Evolutionary conservation across 1,140 invertebrate species (phyloP), one percentile per base, ranked within the genome.

Genomic region (Euwallacea similis): DNA sequence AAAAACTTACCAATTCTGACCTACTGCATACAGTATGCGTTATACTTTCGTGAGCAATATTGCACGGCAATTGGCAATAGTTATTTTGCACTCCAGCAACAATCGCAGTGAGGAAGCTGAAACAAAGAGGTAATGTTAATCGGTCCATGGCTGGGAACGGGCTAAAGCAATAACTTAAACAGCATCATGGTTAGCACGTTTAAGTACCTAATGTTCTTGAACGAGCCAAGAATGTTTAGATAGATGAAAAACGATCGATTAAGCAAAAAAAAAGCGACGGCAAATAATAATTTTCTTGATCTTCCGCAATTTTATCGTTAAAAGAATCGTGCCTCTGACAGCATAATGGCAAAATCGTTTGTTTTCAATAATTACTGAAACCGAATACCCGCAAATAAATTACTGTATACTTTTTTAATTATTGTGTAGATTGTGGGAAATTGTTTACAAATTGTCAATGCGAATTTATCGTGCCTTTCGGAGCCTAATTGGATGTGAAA

Each of bases 31-130:
- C 77, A 21, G 77, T 79, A 59, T 79, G 77, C 15, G 63, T 63
- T 8, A 66, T 69, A 70, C 44, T 74, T 61, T 71, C 59, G 10
- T 58, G 47, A 9, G 55, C 72, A 46, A 70, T 76, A 47, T 78
- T 71, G 62, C 76, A 77, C n/a, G 63, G 54, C 55, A 78, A 47
- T 64, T 76, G 59, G 65, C 77, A 79, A 69, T 79, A 79, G n/a
- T 60, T 56, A 70, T 77, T 77, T 44, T 76, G 59, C 15, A 46
- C 60, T 4, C 13, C 42, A 33, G 11, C 50, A 41, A 58, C 33
- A 55, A 66, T 10, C 56, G 15, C 41, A 63, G 71, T 15, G 21
- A 33, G 62, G 64, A 42, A 47, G 62, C 54, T 53, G 44, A 61
- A 61, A 55, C 47, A 11, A 64, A 62, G 42, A 21, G 7, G 7